A percentile compares a stretch with the other conserved stretches of the same genome.
These are phyloP conservation scores for Drosophila mimetica DNA, from an alignment of 2,888 invertebrate species.

Conservation along the genomic window DNA sequence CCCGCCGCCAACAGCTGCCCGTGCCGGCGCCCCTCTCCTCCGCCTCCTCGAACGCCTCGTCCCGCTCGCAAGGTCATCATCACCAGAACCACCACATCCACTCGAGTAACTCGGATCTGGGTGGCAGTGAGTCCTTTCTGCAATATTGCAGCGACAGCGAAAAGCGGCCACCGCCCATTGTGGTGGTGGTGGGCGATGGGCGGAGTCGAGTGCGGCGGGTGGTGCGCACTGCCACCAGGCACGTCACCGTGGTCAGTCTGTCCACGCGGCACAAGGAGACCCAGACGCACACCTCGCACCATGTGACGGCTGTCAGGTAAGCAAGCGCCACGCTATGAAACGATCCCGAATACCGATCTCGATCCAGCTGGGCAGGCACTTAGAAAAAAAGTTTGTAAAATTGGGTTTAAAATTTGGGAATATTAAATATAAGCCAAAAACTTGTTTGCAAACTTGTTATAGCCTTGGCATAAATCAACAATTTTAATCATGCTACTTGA, in stretches of 20 bases:
- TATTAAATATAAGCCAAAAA: background rate
- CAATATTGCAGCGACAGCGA: constrained; percentile 81
- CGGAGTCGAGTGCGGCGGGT: constrained; percentile 84
- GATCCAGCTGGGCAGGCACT: constrained; percentile 16
- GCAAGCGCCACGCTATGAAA: constrained; percentile 67
- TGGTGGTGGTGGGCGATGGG: constrained; percentile 84
- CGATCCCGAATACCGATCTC: background rate
- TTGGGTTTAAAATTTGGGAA: background rate
- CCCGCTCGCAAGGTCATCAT: constrained; percentile 12
- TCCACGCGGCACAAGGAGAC: constrained; percentile 84
- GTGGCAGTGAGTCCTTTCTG: constrained; percentile 80
- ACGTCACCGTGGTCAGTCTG: constrained; percentile 84
- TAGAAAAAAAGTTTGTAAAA: background rate
- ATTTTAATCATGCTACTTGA: background rate
- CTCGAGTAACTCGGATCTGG: constrained; percentile 45
- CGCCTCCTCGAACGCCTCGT: constrained; percentile 11
- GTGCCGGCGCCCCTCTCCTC: constrained; percentile 48
- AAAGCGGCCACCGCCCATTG: constrained; percentile 83
- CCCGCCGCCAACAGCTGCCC: constrained; percentile 54
- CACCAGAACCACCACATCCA: constrained; percentile 2
- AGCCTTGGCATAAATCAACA: background rate
- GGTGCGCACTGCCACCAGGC: constrained; percentile 84
- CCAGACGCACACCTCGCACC: constrained; percentile 84
- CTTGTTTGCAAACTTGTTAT: background rate
- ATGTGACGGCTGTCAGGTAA: constrained; percentile 85